Evolutionary conservation across 1,140 invertebrate species (phyloP).

Genomic region (Drosophila melanica): DNA sequence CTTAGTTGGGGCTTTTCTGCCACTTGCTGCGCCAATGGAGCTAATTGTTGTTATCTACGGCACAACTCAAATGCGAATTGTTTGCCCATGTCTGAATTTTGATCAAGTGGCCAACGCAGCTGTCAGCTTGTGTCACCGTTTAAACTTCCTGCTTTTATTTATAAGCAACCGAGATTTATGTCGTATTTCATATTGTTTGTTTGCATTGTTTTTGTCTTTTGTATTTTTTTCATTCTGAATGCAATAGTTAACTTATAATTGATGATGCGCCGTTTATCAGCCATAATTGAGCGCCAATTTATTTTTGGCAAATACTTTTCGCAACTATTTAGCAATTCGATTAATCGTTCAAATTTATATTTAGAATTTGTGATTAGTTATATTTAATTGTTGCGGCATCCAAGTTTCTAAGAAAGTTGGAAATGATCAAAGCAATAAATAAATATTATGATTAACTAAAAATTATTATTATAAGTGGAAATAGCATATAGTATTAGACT

Average conservation of each 20-base stretch:
- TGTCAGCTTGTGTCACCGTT: conserved; percentile 52
- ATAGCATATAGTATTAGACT: too few relatives aligned
- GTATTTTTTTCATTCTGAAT: neutral
- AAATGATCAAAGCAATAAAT: too few relatives aligned
- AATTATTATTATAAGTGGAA: neutral
- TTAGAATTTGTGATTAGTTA: neutral
- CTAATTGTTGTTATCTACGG: conserved; percentile 70
- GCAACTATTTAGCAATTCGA: conserved; percentile 13
- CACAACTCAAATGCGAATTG: conserved; percentile 56
- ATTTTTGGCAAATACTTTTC: conserved; percentile 42
- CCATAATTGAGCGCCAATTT: conserved; percentile 37
- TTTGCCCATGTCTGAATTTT: conserved; percentile 73
- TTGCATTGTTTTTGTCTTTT: neutral
- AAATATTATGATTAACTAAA: neutral
- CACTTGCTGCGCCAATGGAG: conserved; percentile 40
- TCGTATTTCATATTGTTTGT: conserved; percentile 45
- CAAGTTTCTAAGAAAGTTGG: too few relatives aligned
- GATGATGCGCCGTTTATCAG: conserved; percentile 61
- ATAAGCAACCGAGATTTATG: conserved; percentile 55
- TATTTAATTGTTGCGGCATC: too few relatives aligned
- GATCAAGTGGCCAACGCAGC: conserved; percentile 72
- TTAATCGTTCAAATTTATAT: neutral
- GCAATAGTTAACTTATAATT: conserved; percentile 43
- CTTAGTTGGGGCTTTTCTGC: conserved; percentile 46
- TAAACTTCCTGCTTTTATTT: conserved; percentile 53